Percentiles rank a stretch among this genome's conserved stretches.
Conservation (phyloP, 1,140 invertebrate genomes). For the Drosophila sproati region DNA sequence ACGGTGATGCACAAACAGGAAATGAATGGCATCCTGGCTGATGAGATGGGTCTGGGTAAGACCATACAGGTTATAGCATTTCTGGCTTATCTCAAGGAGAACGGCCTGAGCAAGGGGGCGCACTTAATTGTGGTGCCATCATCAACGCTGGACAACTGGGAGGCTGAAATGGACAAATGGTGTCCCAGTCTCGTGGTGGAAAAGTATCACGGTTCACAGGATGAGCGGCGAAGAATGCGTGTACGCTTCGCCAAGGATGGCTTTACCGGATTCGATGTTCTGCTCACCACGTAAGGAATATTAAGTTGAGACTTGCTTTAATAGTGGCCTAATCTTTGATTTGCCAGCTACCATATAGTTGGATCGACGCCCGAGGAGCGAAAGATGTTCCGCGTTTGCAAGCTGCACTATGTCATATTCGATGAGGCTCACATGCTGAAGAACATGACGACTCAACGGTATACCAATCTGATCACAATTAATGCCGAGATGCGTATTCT, state of each 20-base stretch:
- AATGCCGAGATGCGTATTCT: slow-evolving; percentile 93
- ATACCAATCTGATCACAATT: slow-evolving; percentile 94
- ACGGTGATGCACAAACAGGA: slow-evolving; percentile 94
- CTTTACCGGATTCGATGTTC: slow-evolving; percentile 91
- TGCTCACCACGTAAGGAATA: slow-evolving; percentile 90
- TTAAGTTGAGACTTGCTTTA: not conserved
- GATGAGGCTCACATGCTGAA: slow-evolving; percentile 99
- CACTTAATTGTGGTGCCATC: slow-evolving; percentile 97
- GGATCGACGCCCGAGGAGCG: slow-evolving; percentile 94
- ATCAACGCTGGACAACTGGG: slow-evolving; percentile 97
- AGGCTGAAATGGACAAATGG: slow-evolving; percentile 92
- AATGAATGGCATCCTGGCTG: slow-evolving; percentile 97
- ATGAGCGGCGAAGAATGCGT: slow-evolving; percentile 92
- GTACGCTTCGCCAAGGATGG: slow-evolving; percentile 91
- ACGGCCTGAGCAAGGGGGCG: slow-evolving; percentile 88
- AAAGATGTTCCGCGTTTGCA: slow-evolving; percentile 94
- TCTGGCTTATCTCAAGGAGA: slow-evolving; percentile 94
- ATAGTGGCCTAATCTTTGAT: not conserved
- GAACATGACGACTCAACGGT: slow-evolving; percentile 97
- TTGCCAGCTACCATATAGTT: slow-evolving; percentile 89
- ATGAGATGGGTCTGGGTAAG: slow-evolving; percentile 96
- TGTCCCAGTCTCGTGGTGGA: slow-evolving; percentile 92
- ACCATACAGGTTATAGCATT: slow-evolving; percentile 96
- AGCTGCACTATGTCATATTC: slow-evolving; percentile 96
- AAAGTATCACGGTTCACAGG: slow-evolving; percentile 95